A percentile compares a stretch with the other conserved stretches of the same genome.
phyloP scores from a whole-genome alignment of 1,140 invertebrate genomes.

The Diprion similis region DNA sequence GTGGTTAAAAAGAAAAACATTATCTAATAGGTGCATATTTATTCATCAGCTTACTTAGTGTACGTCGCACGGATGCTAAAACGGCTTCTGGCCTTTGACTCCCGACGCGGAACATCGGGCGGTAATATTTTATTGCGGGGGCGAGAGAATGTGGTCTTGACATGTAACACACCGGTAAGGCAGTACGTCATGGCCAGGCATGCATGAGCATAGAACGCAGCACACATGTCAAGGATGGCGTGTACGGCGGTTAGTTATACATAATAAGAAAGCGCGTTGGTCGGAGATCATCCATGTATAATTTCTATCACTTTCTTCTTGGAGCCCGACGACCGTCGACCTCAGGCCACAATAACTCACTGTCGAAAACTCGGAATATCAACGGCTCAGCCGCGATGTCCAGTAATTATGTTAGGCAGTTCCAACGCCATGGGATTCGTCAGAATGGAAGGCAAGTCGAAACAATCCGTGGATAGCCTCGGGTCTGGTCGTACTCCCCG shows the following conservation, averaged over 20 bases:
- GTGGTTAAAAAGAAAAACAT: too few relatives aligned
- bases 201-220: neutral
- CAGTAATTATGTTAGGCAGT: too few relatives aligned
- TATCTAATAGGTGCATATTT: too few relatives aligned
- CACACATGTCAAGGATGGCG: neutral
- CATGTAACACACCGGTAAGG: neutral
- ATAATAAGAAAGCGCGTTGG: neutral
- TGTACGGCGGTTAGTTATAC: neutral
- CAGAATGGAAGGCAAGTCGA: neutral
- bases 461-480: too few relatives aligned
- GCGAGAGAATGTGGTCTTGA: slow-evolving; percentile 3
- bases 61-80: neutral
- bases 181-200: neutral
- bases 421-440: neutral
- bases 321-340: neutral
- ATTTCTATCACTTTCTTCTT: neutral
- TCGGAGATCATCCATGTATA: neutral
- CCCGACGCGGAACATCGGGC: slow-evolving; percentile 6
- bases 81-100: slow-evolving; percentile 2
- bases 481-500: too few relatives aligned
- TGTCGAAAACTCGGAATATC: neutral
- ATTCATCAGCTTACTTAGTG: too few relatives aligned
- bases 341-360: neutral
- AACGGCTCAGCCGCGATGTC: too few relatives aligned
- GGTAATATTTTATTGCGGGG: neutral